These are phyloP conservation scores for Xyliphius kryptos DNA, from an alignment of 2,113 vertebrate species.

Conservation along the genomic window DNA sequence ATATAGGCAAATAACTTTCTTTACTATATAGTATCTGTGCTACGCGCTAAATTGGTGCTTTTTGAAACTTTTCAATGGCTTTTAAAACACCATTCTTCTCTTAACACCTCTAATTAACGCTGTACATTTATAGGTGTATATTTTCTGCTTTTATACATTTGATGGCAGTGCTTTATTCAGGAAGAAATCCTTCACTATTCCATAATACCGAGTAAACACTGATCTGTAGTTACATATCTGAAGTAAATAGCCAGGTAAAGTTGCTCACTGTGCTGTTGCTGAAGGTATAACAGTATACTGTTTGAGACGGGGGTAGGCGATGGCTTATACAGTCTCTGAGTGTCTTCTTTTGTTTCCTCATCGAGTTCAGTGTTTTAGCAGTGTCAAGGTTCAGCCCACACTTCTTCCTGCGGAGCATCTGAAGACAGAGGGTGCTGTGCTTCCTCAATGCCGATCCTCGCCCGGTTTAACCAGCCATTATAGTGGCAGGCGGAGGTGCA, in stretches of 20 bases:
- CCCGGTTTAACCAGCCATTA: constrained; percentile 50
- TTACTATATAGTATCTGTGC: constrained; percentile 48
- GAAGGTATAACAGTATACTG: constrained; percentile 36
- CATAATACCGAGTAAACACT: not conserved
- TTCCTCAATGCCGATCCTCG: constrained; percentile 2
- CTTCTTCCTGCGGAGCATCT: constrained; percentile 2
- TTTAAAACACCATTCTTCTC: not conserved
- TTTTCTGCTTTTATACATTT: constrained; percentile 21
- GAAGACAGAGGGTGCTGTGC: constrained; percentile 10
- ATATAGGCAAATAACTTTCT: constrained; percentile 48
- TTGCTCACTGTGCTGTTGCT: constrained; percentile 12
- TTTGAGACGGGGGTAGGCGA: constrained; percentile 40
- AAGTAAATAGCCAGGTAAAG: constrained; percentile 1
- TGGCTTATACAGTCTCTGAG: constrained; percentile 45
- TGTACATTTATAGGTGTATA: constrained; percentile 11
- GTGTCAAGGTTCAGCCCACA: constrained; percentile 8
- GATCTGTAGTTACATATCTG: constrained; percentile 1
- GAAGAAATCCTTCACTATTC: constrained; percentile 1
- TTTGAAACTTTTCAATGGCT: constrained; percentile 1
- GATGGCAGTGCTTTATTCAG: constrained; percentile 24
- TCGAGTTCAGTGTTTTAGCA: constrained; percentile 28
- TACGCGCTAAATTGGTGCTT: constrained; percentile 24
- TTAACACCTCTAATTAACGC: constrained; percentile 13
- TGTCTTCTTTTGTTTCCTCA: constrained; percentile 29
- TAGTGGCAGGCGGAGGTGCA: constrained; percentile 81